A percentile compares a stretch with the other conserved stretches of the same genome.
phyloP scores from a whole-genome alignment of 1,140 invertebrate species.

The Neoseiulus cucumeris region DNA sequence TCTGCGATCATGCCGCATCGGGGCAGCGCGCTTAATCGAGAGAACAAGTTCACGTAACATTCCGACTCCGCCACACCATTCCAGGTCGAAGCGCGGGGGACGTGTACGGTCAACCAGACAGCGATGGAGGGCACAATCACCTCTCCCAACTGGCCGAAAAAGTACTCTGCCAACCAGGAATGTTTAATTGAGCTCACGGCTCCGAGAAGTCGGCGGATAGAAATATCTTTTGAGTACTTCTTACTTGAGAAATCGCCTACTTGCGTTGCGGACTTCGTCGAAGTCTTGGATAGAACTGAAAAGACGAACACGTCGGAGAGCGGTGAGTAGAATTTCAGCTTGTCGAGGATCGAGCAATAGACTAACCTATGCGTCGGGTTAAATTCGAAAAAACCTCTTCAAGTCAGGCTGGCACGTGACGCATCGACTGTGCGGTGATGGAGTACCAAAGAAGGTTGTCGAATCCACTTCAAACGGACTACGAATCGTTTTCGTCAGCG shows the following conservation, averaged over 20 bases:
- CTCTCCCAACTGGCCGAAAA: slow-evolving; percentile 8
- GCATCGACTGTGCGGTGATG: neutral
- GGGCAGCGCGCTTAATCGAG: no score
- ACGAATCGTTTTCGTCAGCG: neutral
- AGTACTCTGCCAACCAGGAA: neutral
- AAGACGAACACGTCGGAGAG: no score
- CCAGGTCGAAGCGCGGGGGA: no score
- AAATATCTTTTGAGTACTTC: slow-evolving; percentile 4
- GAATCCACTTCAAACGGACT: neutral
- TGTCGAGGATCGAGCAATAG: no score
- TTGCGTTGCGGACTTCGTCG: neutral
- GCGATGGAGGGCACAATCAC: neutral
- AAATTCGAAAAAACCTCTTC: no score
- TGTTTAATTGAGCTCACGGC: neutral
- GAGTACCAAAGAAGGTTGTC: neutral
- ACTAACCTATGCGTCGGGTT: no score
- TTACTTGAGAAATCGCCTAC: neutral
- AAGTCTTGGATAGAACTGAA: neutral
- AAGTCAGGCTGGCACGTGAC: neutral
- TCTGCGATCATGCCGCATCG: no score
- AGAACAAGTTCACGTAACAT: neutral
- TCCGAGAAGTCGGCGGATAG: neutral
- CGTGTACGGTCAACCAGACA: neutral
- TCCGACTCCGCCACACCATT: neutral
- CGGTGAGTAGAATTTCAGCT: no score